Evolutionary conservation across 1,140 invertebrate genomes (phyloP), one percentile per base, ranked within the genome.

Genomic region (Sycophila sp.): DNA sequence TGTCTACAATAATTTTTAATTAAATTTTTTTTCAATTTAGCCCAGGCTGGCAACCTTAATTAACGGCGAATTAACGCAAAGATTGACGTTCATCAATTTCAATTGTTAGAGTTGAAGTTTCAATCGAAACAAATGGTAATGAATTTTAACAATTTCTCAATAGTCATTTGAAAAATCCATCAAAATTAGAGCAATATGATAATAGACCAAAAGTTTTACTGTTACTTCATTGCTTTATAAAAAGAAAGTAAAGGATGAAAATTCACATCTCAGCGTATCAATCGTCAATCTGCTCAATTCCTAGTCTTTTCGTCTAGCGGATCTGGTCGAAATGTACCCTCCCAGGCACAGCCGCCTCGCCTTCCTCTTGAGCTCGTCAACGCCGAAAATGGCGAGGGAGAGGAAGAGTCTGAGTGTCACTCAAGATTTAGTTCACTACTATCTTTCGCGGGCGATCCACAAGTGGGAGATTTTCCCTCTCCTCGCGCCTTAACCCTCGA

Each of bases 381-480:
- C 59, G 68, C 64, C 40, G 72, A 56, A 53, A 68, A 65, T 42
- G 71, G 63, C 69, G 60, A 56, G 72, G 73, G 64, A 62, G 56
- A 63, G 58, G 71, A 62, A 56, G 60, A 51, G 75, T 76, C 71
- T 78, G 62, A 77, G 76, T 77, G 72, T 80, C 78, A 78, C 74
- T 82, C 76, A 81, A 81, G 79, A 79, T 81, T 82, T 77, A 80
- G 74, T 84, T 78, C 77, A 11, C 26, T 28, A 6, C 47, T 53
- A 22, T 53, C 17, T 10, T 49, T 49, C 45, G 10, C 24, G 28
- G 2, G 75, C 40, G 73, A 80, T 81, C 81, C 80, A 84, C 82
- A 84, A 84, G 82, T 84, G 81, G 80, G 78, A 83, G 78, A 84
- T 83, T 82, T 83, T 76, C 74, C 75, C 74, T 75, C 76, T 65